Percentiles rank a stretch among this genome's conserved stretches.
phyloP scores from a whole-genome alignment of 2,888 invertebrate genomes.

The Panzeria rudis region DNA sequence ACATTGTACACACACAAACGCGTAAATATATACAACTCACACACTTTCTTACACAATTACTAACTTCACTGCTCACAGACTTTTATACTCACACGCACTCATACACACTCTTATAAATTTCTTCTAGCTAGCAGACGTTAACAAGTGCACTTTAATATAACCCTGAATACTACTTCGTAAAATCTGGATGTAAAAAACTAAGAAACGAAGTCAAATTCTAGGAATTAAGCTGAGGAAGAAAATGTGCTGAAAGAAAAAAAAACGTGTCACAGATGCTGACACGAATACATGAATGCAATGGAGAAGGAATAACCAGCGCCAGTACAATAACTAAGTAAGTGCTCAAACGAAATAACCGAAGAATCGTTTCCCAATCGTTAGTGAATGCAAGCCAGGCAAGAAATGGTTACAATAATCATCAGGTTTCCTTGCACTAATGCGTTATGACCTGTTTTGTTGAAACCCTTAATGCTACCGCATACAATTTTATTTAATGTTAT shows the following conservation, averaged over 20 bases:
- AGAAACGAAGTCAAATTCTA: conserved; percentile 42
- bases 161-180: conserved; percentile 60
- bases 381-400: too few species aligned
- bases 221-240: conserved; percentile 44
- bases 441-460: too few species aligned
- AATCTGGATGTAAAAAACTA: conserved; percentile 13
- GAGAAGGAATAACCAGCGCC: conserved; percentile 32
- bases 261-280: conserved; percentile 68
- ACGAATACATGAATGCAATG: conserved; percentile 57
- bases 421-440: too few species aligned
- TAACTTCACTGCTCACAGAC: not conserved
- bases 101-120: conserved; percentile 11
- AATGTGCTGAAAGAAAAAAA: conserved; percentile 31
- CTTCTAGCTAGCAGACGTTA: conserved; percentile 56
- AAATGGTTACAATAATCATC: too few species aligned
- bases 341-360: not conserved
- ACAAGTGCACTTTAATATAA: conserved; percentile 70
- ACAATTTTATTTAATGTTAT: too few species aligned
- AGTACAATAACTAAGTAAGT: not conserved
- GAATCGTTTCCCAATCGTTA: not conserved
- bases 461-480: too few species aligned
- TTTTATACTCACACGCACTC: not conserved
- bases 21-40: conserved; percentile 9
- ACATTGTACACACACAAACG: conserved; percentile 19
- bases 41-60: conserved; percentile 37